Base-by-base conservation (phyloP, 2,797 vertebrate genomes). In the Acanthis flammea region DNA sequence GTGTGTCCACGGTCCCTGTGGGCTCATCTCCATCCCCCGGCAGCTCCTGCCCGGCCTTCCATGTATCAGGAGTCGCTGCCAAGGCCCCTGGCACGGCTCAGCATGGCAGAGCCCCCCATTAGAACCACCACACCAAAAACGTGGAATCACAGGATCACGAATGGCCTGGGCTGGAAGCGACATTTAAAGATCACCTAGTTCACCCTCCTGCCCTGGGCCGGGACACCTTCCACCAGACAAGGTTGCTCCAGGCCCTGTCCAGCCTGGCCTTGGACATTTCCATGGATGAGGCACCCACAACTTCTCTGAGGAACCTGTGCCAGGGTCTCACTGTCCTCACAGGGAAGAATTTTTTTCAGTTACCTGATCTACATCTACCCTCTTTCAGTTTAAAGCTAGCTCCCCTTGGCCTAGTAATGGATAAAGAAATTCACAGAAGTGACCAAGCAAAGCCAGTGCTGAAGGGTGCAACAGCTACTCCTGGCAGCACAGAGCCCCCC, bases 1-100 rank as follows among this genome's bases (percentile, higher is more conserved):
- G 9, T 41, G 16, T 41, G 41, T 42, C 15, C 1, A 0, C 47
- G 10, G 4, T 22, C 28, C 60, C 11, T 0, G 1, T 44, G 24
- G 31, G 30, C 60, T 21, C 35, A 37, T 31, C 14, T 2, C 35
- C 8, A 0, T 9, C 17, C 47, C 88, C 67, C 57, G 27, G 25
- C 51, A 35, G 60, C 71, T 63, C 15, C 72, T 37, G 75, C 89
- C 51, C 7, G 1, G 41, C 30, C 12, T 66, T 41, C 41, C 84
- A 39, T 35, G 71, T 3, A 19, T 33, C 12, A 53, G 45, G 53
- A 28, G 35, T 37, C 28, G 37, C 86, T 66, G 16, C 84, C 71
- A 62, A 77, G 58, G 12, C 87, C 74, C 62, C 80, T 47, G 53
- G 77, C 78, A 84, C 37, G 0, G 54, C 54, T 55, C 54, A 35